Conservation (phyloP, 2,113 vertebrate genomes). For the Paedocypris sp. region DNA sequence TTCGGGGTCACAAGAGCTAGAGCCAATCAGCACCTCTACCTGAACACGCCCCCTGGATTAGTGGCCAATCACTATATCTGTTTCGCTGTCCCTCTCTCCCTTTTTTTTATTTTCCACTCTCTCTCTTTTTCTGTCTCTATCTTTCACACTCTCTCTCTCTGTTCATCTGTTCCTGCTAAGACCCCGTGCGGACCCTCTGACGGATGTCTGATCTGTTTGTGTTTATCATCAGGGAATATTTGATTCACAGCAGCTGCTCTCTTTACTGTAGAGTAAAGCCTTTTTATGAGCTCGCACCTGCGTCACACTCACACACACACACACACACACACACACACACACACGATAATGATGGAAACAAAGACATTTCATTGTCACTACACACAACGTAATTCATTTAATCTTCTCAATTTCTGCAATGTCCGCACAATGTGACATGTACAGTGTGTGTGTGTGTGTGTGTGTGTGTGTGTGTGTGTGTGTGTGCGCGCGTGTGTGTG, state of each 20-base stretch:
- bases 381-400: too few species aligned
- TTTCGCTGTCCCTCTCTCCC: background rate
- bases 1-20: too few species aligned
- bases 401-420: too few species aligned
- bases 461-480: too few species aligned
- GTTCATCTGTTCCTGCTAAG: background rate
- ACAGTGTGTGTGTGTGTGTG: too few species aligned
- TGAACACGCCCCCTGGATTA: too few species aligned
- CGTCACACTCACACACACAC: background rate
- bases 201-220: background rate
- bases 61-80: background rate
- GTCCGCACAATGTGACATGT: too few species aligned
- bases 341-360: too few species aligned
- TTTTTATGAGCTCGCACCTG: slow-evolving; percentile 32
- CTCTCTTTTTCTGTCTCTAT: background rate
- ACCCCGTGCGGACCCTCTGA: background rate
- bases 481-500: too few species aligned
- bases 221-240: slow-evolving; percentile 27
- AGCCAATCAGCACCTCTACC: too few species aligned
- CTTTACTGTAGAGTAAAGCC: slow-evolving; percentile 16
- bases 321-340: background rate
- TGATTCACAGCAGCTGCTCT: slow-evolving; percentile 52
- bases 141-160: background rate
- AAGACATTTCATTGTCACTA: too few species aligned
- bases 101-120: background rate